Conservation (phyloP, 2,797 vertebrate genomes). For the Sibirionetta formosa region DNA sequence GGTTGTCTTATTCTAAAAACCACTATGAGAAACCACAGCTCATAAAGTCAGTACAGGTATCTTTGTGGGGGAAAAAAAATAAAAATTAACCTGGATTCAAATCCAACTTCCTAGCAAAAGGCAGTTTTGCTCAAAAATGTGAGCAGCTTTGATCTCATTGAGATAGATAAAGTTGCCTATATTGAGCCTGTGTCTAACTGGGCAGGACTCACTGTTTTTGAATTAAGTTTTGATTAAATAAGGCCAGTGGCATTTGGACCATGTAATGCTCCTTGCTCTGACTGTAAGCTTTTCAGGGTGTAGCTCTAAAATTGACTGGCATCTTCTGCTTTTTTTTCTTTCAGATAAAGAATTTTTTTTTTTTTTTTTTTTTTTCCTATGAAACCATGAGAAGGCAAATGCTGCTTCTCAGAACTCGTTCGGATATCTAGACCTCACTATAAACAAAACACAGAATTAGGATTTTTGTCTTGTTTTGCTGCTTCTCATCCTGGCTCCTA, state of each 20-base stretch:
- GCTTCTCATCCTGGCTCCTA: not conserved
- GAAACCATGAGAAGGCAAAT: not conserved
- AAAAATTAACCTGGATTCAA: not conserved
- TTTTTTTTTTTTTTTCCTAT: accelerated
- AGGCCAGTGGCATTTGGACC: not conserved
- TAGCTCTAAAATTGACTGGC: not conserved
- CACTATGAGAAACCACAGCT: not conserved
- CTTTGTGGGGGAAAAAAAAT: not conserved
- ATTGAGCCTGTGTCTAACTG: not conserved
- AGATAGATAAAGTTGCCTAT: not conserved
- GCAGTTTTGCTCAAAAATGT: not conserved
- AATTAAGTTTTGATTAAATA: not conserved
- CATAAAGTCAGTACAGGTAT: not conserved
- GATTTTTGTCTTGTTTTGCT: not conserved
- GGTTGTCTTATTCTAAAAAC: not conserved
- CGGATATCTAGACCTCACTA: not conserved
- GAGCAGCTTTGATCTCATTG: not conserved
- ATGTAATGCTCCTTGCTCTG: not conserved
- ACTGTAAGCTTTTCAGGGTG: not conserved
- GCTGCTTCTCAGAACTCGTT: not conserved
- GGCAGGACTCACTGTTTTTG: not conserved
- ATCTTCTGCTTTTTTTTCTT: not conserved
- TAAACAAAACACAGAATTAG: not conserved
- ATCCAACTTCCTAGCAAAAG: not conserved
- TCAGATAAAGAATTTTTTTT: not conserved